Evolutionary conservation across 2,113 vertebrate species (phyloP).

Genomic region (Hippolais icterina): DNA sequence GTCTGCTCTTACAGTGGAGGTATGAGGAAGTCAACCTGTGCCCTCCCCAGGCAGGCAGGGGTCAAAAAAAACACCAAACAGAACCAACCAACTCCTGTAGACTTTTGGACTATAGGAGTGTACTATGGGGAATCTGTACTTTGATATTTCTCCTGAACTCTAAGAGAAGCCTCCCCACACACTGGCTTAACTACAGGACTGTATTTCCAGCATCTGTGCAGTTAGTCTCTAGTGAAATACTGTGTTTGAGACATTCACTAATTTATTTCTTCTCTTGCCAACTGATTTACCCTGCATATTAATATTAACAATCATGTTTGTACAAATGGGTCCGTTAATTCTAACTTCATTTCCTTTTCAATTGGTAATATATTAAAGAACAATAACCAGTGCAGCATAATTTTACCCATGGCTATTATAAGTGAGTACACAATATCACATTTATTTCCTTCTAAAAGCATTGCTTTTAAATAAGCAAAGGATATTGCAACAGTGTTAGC

Average conservation of each 20-base stretch:
- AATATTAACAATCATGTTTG: conserved; percentile 45
- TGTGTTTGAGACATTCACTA: not conserved
- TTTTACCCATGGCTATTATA: conserved; percentile 28
- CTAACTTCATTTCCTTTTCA: conserved; percentile 43
- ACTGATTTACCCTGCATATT: conserved; percentile 12
- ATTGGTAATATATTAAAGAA: conserved; percentile 31
- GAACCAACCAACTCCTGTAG: not conserved
- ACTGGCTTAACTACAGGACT: not conserved
- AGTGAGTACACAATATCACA: not conserved
- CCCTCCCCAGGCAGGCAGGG: not conserved
- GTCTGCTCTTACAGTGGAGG: not conserved
- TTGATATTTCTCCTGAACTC: not conserved
- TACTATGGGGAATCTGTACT: not conserved
- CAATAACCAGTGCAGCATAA: conserved; percentile 30
- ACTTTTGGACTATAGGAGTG: not conserved
- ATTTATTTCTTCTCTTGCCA: conserved; percentile 32
- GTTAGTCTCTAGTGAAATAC: not conserved
- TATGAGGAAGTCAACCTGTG: not conserved
- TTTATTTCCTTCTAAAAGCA: conserved; percentile 28
- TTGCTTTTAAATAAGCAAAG: conserved; percentile 24
- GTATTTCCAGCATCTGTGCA: conserved; percentile 5
- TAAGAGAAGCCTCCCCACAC: not conserved
- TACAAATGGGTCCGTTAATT: conserved; percentile 52
- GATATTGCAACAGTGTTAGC: not conserved
- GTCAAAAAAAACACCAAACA: not conserved